Evolutionary conservation across 64 coral and sea anemone species (phyloP).

Genomic region (Platygyra sinensis): DNA sequence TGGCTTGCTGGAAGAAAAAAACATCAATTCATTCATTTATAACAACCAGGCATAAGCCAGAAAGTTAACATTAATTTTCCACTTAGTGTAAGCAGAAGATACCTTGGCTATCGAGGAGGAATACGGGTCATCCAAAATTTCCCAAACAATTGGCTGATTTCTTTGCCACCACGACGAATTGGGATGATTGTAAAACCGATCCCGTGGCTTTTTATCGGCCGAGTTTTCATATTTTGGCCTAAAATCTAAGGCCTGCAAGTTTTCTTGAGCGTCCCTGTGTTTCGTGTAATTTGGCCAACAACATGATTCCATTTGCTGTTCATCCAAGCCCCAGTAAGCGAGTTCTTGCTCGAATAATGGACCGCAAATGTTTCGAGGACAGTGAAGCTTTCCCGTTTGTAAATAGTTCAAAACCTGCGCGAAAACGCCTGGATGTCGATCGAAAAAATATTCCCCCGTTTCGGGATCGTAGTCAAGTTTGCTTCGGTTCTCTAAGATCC

Average conservation of each 20-base stretch:
- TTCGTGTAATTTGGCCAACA: conserved; percentile 98
- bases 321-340: conserved; percentile 94
- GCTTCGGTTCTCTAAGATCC: conserved; percentile 78
- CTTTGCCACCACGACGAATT: conserved; percentile 73
- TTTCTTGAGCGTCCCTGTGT: conserved; percentile 95
- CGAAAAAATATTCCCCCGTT: conserved; percentile 95
- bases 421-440: conserved; percentile 96
- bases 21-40: neutral
- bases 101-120: conserved; percentile 95
- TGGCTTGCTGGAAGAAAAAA: neutral
- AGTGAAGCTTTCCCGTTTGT: conserved; percentile 96
- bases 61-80: neutral
- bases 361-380: conserved; percentile 87
- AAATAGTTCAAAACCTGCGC: conserved; percentile 96
- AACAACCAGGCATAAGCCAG: neutral
- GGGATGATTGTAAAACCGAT: conserved; percentile 43
- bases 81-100: neutral
- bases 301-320: conserved; percentile 98
- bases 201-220: neutral
- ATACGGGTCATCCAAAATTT: conserved; percentile 95
- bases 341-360: conserved; percentile 94
- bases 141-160: conserved; percentile 93
- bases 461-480: conserved; percentile 95
- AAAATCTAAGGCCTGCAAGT: conserved; percentile 93
- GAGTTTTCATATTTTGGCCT: conserved; percentile 77